Evolutionary conservation across 2,113 vertebrate species (phyloP), one percentile per base, ranked within the genome.

Genomic region (Phoxinus phoxinus): DNA sequence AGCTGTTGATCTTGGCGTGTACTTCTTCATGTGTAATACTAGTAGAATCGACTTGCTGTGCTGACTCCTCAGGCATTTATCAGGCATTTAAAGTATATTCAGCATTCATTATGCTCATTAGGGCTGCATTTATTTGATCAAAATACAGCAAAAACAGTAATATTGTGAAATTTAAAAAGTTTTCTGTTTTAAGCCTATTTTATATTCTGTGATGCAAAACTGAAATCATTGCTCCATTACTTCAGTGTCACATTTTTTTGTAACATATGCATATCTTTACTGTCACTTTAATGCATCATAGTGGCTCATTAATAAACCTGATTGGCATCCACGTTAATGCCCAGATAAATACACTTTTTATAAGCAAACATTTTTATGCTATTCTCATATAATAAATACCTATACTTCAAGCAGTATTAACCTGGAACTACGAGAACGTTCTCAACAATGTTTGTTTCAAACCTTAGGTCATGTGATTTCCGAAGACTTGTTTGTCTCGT

Each of bases 401-500:
- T 23, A 19, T 6, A 41, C 41, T 56, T 56, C 7, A 23, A 35
- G 32, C 44, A 56, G 12, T 15, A 17, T 32, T 77, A 56, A 61
- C 21, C 32, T 12, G 21, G 10, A 32, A 6, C 15, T 75, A 6
- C 6, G 2, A 61, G 37, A 72, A n/a, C 25, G 23, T 37, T 51
- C 35, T 73, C 75, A 53, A n/a, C 9, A 41, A 41, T 58, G 59
- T 71, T 86, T 1, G 44, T 84, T 87, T 65, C 30, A 61, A 2
- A 17, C 8, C 53, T 81, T 13, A 61, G 53, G 85, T 88, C 84
- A 83, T 84, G 67, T 44, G 32, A 58, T 86, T 59, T 65, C n/a
- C 25, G 17, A 81, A 41, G 82, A 82, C 87, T 80, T 67, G 74
- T 63, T 88, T 73, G 17, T 89, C 83, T 81, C 37, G 76, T 85